These are phyloP conservation scores for Escarpia spicata DNA, from an alignment of 2,888 invertebrate genomes.

Conservation along the genomic window DNA sequence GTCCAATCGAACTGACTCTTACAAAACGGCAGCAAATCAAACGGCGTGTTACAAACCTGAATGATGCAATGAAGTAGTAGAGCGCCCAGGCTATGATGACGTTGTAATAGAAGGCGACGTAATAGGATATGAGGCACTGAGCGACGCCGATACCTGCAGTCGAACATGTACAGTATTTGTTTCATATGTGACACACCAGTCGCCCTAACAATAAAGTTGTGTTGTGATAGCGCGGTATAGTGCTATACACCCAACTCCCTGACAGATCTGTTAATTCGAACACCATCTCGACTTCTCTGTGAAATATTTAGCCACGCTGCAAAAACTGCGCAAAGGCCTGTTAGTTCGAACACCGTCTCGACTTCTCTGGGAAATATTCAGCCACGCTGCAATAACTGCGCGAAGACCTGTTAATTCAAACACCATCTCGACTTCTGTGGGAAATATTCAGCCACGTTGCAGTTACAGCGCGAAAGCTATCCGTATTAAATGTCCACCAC, in stretches of 20 bases:
- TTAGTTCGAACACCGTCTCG: too few relatives aligned
- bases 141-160: conserved; percentile 52
- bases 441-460: background rate
- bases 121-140: conserved; percentile 62
- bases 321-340: too few relatives aligned
- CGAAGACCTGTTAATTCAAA: background rate
- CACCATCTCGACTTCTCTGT: too few relatives aligned
- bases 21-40: background rate
- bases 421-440: background rate
- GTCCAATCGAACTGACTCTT: background rate
- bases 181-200: too few relatives aligned
- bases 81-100: conserved; percentile 87
- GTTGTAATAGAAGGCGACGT: conserved; percentile 70
- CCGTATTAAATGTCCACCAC: background rate
- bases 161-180: too few relatives aligned
- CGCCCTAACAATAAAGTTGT: too few relatives aligned
- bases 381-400: too few relatives aligned
- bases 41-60: background rate
- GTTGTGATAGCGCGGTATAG: too few relatives aligned
- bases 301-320: too few relatives aligned
- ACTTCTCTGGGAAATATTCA: too few relatives aligned
- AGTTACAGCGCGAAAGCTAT: background rate
- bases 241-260: too few relatives aligned
- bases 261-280: too few relatives aligned
- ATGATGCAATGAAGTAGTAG: conserved; percentile 80